Base-by-base conservation (phyloP, 2,797 vertebrate species). In the Cephalopachus bancanus region DNA sequence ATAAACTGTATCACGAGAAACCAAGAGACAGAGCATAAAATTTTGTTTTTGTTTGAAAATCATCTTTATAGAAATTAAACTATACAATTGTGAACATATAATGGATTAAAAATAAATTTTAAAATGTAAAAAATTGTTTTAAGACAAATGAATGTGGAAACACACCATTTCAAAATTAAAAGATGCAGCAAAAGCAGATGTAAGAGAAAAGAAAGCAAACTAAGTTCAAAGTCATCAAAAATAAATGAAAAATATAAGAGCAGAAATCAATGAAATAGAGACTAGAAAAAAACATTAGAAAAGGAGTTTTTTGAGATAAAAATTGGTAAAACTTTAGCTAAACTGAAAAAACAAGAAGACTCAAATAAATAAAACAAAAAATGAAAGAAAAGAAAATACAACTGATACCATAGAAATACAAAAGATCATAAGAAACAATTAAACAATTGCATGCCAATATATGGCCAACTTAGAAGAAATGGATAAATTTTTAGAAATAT, bases 41-140 rank as follows among this genome's bases (percentile, higher is more conserved):
- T 87, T 92, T 67, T 88, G 26, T 81, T 89, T 78, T 74, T 69
- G 57, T 76, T 96, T 87, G 84, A 89, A 95, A 96, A 81, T 69
- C 3, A 8, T 55, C 44, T 55, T 86, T 53, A 22, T 59, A 44
- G 44, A 92, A 78, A 76, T 44, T 69, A 84, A 71, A 76, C 4
- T 26, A 17, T 20, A 83, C n/a, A 62, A 1, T 53, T 8, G 5
- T 33, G 51, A 81, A 55, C 10, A 89, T 30, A 5, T 3, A 75
- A 15, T 59, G n/a, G 55, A 15, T 59, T 53, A 80, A 59, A 80
- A 33, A 80, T 49, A 12, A 75, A 92, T 69, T 53, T 15, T 24
- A 92, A 83, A 88, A 33, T 9, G 51, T 51, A 44, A 81, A 55
- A 37, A 53, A 0, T 7, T 3, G 44, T 19, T 9, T 19, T 37